Base-by-base conservation (phyloP, 2,888 invertebrate species). In the Chloromyia formosa region DNA sequence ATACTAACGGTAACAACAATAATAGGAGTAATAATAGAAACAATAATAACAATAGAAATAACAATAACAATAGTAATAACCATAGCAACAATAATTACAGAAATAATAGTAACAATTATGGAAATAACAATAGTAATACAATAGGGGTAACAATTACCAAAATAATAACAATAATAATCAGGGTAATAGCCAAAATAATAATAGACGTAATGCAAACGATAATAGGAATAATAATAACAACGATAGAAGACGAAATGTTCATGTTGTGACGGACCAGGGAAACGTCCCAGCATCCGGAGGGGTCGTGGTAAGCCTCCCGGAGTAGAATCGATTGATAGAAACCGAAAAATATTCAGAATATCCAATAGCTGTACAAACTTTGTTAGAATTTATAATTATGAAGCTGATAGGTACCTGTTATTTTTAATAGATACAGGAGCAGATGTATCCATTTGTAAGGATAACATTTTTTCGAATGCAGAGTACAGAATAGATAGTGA, bases 331-430 rank as follows among this genome's bases (percentile, higher is more conserved):
- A n/a, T n/a, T n/a, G 42, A 42, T 42, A 42, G 42, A 42, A 16
- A 54, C 54, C 10, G n/a, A 54, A 54, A 5, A 5, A 54, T 54
- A 54, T 54, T n/a, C 16, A n/a, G 16, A 54, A 14, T 54, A n/a
- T 14, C 54, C 5, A 54, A 54, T n/a, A 54, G 12, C 54, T 54
- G 54, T n/a, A 16, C 54, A 54, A 54, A 54, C 16, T 54, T n/a
- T 1, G 16, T 54, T n/a, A 54, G 54, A 16, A 54, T 54, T 54
- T 54, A 58, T 58, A 42, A 12, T 42, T 12, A 5, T 42, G 42
- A 42, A 9, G 42, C 42, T 9, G 12, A 42, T 9, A 5, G 42
- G 42, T 12, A 42, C 12, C 42, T 42, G 7, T 9, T 12, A 42
- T 42, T 42, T 12, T 12, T 42, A 42, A 42, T 42, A 42, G 42